Evolutionary conservation across 2,888 invertebrate species (phyloP), one percentile per base, ranked within the genome.

Genomic region (Pogonocherus hispidulus): DNA sequence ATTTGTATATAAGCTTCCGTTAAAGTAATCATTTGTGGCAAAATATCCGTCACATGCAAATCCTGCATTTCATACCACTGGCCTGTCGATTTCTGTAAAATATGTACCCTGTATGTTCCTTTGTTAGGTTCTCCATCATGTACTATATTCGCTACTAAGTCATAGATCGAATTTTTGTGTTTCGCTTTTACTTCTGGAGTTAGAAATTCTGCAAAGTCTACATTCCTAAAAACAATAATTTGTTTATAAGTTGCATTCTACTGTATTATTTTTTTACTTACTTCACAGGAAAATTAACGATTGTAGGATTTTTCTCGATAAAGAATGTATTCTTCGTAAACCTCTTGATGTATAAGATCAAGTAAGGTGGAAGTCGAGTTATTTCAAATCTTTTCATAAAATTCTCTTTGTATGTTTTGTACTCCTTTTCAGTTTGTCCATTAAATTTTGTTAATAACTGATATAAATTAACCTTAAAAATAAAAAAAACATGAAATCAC

Each of bases 251-350:
- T 11, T 11, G 11, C 37, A 37, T 11, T 9, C 37, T n/a, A 37
- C 3, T 37, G 2, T 9, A 37, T 37, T n/a, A 37, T 37, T 37
- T 37, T 11, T 37, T 2, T 16, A 90, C 94, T 91, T 88, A 98
- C 96, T 97, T 98, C 69, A 99, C 97, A 2, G 99, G 99, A 84
- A 99, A 99, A 85, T 99, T 99, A 1, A 99, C 99, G 81, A 99
- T 99, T 0, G 99, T 99, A 0, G 98, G 98, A 88, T 99, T 99
- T 86, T 99, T 99, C 85, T 99, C 99, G 16, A 98, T 91, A 81
- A 98, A 99, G 87, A 99, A 99, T 4, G 97, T 98, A 84, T 99
- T 99, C 86, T 98, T 99, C 0, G 98, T 98, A 85, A 99, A 99
- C 72, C 99, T 89, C 87, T 99, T 98, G 73, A 99, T 96, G 80